Base-by-base conservation (phyloP, 2,797 vertebrate species). In the Enteromius fasciolatus region DNA sequence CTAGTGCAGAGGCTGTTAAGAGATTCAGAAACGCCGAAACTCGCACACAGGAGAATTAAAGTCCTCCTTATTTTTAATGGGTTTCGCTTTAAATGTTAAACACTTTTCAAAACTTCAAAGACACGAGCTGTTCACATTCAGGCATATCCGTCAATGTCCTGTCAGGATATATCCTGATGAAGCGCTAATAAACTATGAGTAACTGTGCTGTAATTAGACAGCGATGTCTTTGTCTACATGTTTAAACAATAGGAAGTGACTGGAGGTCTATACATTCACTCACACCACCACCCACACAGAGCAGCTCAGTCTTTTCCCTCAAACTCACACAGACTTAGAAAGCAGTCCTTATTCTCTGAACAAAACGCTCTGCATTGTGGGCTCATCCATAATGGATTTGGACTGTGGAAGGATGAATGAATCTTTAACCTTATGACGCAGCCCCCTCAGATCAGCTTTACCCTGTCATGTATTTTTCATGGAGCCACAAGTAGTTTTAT, bases 401-500 rank as follows among this genome's bases (percentile, higher is more conserved):
- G n/a, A 52, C 57, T 83, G 77, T 57, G 79, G 52, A 61, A 69
- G 46, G 76, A 63, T 72, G 77, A 83, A 86, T 83, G 61, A 86
- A 86, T 83, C 46, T 77, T 86, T 86, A 83, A 76, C 76, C 84
- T 86, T 78, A 70, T 46, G 78, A 83, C 31, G 23, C 44, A 67
- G 33, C 66, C 70, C 63, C 44, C 68, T 85, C 69, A 85, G 84
- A 85, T 85, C 80, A 82, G 46, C 68, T 78, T 79, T 79, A 78
- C 75, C 31, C 80, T 67, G 80, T 73, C 57, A 85, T 85, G 84
- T 68, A 80, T 83, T 83, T 86, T 83, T 83, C 84, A 86, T 85
- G 80, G 64, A 25, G 12, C 46, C 75, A 64, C 44, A 41, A n/a
- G 73, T 81, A 80, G 64, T 72, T 80, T 86, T 76, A 86, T 83